Base-by-base conservation (phyloP, 2,113 vertebrate species). In the Etia nguti region DNA sequence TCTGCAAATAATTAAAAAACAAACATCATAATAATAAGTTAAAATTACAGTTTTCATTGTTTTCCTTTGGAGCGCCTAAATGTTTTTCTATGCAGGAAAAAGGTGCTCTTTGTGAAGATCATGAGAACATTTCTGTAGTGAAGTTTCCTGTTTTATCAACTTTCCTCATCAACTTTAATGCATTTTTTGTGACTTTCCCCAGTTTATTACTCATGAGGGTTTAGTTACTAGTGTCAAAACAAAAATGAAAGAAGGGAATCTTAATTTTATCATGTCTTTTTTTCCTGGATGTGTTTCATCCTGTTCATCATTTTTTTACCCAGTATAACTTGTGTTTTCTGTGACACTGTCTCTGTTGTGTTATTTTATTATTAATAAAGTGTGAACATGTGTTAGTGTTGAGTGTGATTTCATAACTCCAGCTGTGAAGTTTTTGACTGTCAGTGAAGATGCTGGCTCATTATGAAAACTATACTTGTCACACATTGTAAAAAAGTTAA, bases 51-150 rank as follows among this genome's bases (percentile, higher is more conserved):
- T 11, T 31, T 62, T 62, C 3, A 20, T 62, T 0, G 0, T 62
- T 62, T 62, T 62, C 3, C 18, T 62, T 62, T 62, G 59, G 59
- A 36, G 59, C 1, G 0, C 59, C 29, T 34, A 36, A 0, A 36
- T 4, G 0, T 60, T 31, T 60, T 60, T 34, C 29, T 60, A 10
- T 1, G 59, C 0, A 20, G 59, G 15, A 11, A 34, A 34, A 34
- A 3, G 18, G 29, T 10, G 31, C 0, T 62, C 0, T 20, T 62
- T 20, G 59, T 62, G 29, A 1, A 62, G 29, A 34, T 34, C 29
- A 60, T 34, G 57, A 34, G 0, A 60, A 60, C 57, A 60, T 60
- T 60, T 60, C 29, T 34, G 57, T 6, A 2, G 57, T 2, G 57
- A 60, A 60, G 16, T 10, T 60, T 0, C 29, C 29, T 34, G 59